These are phyloP conservation scores for Amphibalanus amphitrite DNA, from an alignment of 1,140 invertebrate genomes.

Conservation along the genomic window DNA sequence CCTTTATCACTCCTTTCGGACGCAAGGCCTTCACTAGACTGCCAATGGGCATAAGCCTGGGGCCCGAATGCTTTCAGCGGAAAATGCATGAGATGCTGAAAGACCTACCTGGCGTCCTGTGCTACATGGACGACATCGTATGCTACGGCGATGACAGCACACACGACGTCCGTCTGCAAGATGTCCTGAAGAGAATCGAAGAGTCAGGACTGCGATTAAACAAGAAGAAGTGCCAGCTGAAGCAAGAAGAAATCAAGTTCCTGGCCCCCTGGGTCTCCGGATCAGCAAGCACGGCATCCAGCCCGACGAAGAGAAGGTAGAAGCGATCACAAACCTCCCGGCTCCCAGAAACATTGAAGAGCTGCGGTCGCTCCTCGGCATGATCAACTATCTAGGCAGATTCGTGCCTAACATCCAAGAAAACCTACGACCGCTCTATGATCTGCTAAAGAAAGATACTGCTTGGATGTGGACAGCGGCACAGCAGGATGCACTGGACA, in stretches of 20 bases:
- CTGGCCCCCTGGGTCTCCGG: background rate
- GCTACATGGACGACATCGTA: too few relatives aligned
- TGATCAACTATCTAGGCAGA: background rate
- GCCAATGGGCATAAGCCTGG: too few relatives aligned
- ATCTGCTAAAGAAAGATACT: background rate
- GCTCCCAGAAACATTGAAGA: background rate
- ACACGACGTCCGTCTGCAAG: too few relatives aligned
- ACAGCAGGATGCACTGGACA: background rate
- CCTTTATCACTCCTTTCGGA: too few relatives aligned
- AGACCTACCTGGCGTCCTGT: too few relatives aligned
- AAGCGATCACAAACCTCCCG: background rate
- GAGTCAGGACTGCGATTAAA: too few relatives aligned
- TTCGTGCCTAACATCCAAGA: background rate
- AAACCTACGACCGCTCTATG: background rate
- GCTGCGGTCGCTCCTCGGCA: background rate
- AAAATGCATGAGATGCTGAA: too few relatives aligned
- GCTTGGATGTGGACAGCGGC: background rate
- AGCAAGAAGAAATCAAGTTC: background rate
- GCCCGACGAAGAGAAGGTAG: background rate
- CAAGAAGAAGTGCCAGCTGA: background rate
- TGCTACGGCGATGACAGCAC: too few relatives aligned
- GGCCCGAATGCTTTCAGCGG: too few relatives aligned
- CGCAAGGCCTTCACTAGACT: too few relatives aligned
- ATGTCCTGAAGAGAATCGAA: too few relatives aligned
- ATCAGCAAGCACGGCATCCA: background rate